A percentile compares a stretch with the other conserved stretches of the same genome.
Evolutionary conservation across 1,140 invertebrate species (phyloP).

Genomic region (Dolichoris vasculosae): DNA sequence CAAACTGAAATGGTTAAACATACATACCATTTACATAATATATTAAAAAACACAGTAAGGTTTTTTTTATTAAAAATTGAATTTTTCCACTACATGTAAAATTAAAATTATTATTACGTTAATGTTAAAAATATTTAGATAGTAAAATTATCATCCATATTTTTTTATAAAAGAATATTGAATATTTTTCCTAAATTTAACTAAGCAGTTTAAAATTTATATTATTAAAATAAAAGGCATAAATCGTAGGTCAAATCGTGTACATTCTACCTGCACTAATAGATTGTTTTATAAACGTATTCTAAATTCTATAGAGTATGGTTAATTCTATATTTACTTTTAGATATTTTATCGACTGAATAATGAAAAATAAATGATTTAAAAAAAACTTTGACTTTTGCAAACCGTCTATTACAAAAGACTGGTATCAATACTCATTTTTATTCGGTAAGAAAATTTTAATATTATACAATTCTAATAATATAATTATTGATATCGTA

Average conservation of each 20-base stretch:
- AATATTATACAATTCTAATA: too few relatives aligned
- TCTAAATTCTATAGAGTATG: not conserved
- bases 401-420: too few relatives aligned
- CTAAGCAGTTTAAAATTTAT: not conserved
- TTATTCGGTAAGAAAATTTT: too few relatives aligned
- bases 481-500: too few relatives aligned
- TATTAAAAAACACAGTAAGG: not conserved
- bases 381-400: not conserved
- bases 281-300: not conserved
- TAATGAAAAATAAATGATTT: not conserved
- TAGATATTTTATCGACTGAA: constrained; percentile 5
- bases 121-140: not conserved
- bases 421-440: too few relatives aligned
- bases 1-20: not conserved
- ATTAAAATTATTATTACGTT: not conserved
- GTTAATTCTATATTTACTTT: not conserved
- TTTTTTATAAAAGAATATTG: too few relatives aligned
- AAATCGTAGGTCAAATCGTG: not conserved
- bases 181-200: not conserved
- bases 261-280: not conserved
- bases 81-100: not conserved
- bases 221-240: not conserved
- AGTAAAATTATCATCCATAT: not conserved
- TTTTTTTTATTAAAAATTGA: not conserved
- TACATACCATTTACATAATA: not conserved